These are phyloP conservation scores for Muscicapa adusta DNA, from an alignment of 2,113 vertebrate genomes.

Conservation along the genomic window DNA sequence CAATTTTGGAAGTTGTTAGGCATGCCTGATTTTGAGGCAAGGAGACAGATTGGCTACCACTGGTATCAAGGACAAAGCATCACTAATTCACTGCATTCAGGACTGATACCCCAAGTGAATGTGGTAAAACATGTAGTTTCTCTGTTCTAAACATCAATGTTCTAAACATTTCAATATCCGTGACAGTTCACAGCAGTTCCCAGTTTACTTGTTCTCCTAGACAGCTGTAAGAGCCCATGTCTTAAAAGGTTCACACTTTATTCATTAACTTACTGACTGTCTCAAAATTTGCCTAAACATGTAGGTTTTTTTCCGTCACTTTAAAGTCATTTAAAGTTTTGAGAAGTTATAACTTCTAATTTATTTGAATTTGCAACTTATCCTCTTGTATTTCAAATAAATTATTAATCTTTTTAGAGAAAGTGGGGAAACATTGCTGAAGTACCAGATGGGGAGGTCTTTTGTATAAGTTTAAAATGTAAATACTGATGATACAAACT, in stretches of 20 bases:
- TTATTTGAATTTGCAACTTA: neutral
- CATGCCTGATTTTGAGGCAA: neutral
- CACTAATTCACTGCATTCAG: neutral
- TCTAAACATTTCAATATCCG: neutral
- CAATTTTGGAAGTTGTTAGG: neutral
- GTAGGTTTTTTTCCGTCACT: neutral
- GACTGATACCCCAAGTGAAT: neutral
- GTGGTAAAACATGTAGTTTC: neutral
- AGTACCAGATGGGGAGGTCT: neutral
- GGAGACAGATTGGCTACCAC: neutral
- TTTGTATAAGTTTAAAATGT: neutral
- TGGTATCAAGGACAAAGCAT: neutral
- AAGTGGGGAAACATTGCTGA: neutral
- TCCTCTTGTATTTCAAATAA: neutral
- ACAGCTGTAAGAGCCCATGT: neutral
- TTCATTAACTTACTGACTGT: neutral
- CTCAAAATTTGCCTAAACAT: neutral
- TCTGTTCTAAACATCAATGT: neutral
- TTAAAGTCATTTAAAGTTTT: neutral
- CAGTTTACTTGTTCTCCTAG: neutral
- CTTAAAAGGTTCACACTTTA: neutral
- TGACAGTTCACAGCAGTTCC: neutral
- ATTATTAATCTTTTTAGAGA: neutral
- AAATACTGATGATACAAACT: neutral
- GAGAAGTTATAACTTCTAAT: neutral